These are phyloP conservation scores for Anthoscopus minutus DNA, from an alignment of 2,113 vertebrate genomes.

Conservation along the genomic window DNA sequence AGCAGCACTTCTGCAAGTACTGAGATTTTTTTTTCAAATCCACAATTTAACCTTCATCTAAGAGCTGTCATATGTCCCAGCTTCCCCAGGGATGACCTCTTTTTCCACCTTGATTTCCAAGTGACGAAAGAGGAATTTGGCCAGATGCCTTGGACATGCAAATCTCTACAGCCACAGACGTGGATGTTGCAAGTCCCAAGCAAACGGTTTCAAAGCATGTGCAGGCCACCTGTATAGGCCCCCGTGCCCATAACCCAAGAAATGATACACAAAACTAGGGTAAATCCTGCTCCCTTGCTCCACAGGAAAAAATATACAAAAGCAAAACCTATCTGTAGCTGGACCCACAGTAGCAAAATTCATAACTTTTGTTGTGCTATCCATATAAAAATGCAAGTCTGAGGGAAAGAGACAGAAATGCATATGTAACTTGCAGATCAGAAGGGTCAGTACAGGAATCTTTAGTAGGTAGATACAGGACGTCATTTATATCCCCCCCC, in stretches of 20 bases:
- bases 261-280: background rate
- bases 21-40: background rate
- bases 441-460: background rate
- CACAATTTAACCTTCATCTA: background rate
- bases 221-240: background rate
- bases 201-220: background rate
- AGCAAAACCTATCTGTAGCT: background rate
- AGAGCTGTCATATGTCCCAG: background rate
- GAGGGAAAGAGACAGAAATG: background rate
- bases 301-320: background rate
- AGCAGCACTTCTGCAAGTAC: background rate
- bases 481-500: background rate
- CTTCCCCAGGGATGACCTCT: background rate
- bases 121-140: background rate
- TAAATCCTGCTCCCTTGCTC: background rate
- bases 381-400: background rate
- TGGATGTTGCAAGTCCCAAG: background rate
- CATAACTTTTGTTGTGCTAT: background rate
- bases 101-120: background rate
- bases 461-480: background rate
- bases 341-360: background rate
- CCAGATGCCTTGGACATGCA: background rate
- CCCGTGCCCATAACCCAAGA: background rate
- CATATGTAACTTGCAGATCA: accelerated
- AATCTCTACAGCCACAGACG: background rate